Evolutionary conservation across 2,797 vertebrate genomes (phyloP).

Genomic region (Anabacerthia variegaticeps): DNA sequence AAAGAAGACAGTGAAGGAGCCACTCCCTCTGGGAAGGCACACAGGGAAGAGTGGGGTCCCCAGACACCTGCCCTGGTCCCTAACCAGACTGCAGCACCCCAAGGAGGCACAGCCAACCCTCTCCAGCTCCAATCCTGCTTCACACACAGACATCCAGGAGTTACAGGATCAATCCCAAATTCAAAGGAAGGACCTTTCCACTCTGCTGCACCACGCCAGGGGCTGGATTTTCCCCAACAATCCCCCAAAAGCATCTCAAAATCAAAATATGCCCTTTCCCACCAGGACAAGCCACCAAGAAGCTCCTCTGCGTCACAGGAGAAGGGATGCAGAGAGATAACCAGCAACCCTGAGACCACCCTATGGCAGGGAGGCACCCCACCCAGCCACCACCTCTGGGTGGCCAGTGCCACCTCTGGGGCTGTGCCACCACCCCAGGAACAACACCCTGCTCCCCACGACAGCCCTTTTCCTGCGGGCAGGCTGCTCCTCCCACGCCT

Average conservation of each 20-base stretch:
- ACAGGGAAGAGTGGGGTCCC: not conserved
- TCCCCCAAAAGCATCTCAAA: not conserved
- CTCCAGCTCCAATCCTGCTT: not conserved
- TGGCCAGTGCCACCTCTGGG: not conserved
- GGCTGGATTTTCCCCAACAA: not conserved
- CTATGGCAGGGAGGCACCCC: fast-evolving
- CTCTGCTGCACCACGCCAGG: not conserved
- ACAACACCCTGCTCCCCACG: not conserved
- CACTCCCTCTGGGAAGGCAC: not conserved
- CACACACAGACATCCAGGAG: not conserved
- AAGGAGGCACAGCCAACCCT: not conserved
- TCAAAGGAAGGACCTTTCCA: not conserved
- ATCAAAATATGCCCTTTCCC: not conserved
- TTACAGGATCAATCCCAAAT: fast-evolving
- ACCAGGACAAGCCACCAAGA: not conserved
- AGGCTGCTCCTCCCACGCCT: not conserved
- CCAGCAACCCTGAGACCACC: not conserved
- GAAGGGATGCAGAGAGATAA: not conserved
- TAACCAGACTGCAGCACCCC: not conserved
- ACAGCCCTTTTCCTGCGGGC: not conserved
- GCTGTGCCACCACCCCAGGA: not conserved
- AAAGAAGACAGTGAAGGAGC: not conserved
- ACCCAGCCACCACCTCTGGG: not conserved
- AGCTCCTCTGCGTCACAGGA: fast-evolving
- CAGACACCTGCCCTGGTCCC: fast-evolving